Evolutionary conservation across 2,797 vertebrate genomes (phyloP), one percentile per base, ranked within the genome.

Genomic region (Leucoraja ocellata): DNA sequence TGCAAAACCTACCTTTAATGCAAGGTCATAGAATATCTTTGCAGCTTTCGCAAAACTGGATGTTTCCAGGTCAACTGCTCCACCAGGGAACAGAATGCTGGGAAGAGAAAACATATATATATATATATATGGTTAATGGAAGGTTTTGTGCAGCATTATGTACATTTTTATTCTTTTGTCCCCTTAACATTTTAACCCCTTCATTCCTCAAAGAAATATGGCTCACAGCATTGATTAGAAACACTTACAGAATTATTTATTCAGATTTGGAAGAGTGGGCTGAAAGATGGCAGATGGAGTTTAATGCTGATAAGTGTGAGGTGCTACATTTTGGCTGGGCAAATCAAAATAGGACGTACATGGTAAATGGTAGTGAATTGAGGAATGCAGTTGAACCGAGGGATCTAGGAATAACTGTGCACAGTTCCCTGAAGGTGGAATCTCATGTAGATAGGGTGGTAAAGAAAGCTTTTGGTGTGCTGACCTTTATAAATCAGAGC

Each of bases 21-120:
- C 97, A 0, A 98, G 96, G 16, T 21, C 94, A 94, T 96, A 98
- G 94, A 97, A 97, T 80, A 97, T 94, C 91, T 93, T 94, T 0
- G 97, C 96, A 80, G 96, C 96, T 79, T 93, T 95, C 80, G 97
- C 96, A 93, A 95, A 97, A 84, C 95, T 96, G 18, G 97, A 98
- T 0, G 93, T 96, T 94, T 95, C 84, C 61, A 97, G 94, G 94
- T 97, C 74, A 18, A 28, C 95, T 1, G 95, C 94, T 93, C 97
- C 97, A 0, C 97, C 97, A 0, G 97, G 97, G 32, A 97, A 93
- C 92, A 97, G 63, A 94, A 97, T 94, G 2, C 97, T 96, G 74
- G 36, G 13, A 18, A 54, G 83, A 71, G 80, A 63, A 83, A 80
- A 93, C 84, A 28, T 0, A 54, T 39, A 39, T 39, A 39, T 39